Evolutionary conservation across 1,140 invertebrate species (phyloP).

Genomic region (Samia ricini): DNA sequence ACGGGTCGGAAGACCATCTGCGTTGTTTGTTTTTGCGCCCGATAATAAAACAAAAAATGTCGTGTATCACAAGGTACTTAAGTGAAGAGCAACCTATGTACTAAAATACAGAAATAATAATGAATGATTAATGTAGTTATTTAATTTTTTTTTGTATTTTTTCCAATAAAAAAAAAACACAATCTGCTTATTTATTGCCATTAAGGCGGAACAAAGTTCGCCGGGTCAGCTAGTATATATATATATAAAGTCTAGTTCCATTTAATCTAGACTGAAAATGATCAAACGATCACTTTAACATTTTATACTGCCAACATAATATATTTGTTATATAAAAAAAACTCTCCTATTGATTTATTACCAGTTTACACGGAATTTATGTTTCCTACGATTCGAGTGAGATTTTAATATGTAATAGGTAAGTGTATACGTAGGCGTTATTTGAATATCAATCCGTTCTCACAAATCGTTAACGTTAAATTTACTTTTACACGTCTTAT

Average conservation of each 20-base stretch:
- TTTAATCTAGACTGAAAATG: too few species aligned
- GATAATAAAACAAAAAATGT: too few species aligned
- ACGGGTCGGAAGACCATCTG: too few species aligned
- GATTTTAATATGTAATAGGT: background rate
- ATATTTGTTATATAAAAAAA: background rate
- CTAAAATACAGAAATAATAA: too few species aligned
- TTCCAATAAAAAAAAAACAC: too few species aligned
- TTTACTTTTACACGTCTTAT: background rate
- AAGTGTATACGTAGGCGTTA: background rate
- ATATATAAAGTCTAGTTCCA: too few species aligned
- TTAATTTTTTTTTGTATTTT: too few species aligned
- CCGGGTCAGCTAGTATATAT: conserved; percentile 25
- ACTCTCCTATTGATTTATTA: background rate
- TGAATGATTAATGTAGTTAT: too few species aligned
- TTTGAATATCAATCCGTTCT: conserved; percentile 6
- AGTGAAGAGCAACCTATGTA: too few species aligned
- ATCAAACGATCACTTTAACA: too few species aligned
- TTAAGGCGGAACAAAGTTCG: conserved; percentile 23
- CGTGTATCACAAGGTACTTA: too few species aligned
- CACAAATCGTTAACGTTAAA: conserved; percentile 1
- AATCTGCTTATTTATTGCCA: conserved; percentile 15
- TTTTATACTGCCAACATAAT: background rate
- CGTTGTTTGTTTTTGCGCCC: too few species aligned
- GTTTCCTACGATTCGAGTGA: background rate
- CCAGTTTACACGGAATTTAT: background rate